These are phyloP conservation scores for Serranochromis macrocephalus DNA, from an alignment of 2,113 vertebrate genomes.

Conservation along the genomic window DNA sequence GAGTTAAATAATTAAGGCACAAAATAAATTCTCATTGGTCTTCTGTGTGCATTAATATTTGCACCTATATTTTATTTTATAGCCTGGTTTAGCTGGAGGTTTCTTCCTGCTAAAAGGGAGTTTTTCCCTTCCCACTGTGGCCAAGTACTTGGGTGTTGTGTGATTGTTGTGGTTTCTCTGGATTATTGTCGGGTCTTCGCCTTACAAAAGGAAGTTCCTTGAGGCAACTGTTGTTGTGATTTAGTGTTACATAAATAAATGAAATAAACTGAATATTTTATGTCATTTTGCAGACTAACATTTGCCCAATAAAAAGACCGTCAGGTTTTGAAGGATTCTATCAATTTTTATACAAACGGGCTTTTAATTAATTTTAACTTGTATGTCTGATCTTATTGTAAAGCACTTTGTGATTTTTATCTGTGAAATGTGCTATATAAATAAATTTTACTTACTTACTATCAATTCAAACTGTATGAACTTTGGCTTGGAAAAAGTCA, in stretches of 20 bases:
- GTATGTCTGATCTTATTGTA: no score
- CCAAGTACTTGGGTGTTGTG: neutral
- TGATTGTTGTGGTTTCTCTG: neutral
- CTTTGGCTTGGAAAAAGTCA: neutral
- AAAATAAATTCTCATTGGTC: neutral
- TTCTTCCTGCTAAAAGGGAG: neutral
- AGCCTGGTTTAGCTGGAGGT: neutral
- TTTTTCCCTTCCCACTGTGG: neutral
- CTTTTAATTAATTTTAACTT: no score
- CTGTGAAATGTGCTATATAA: no score
- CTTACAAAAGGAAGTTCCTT: neutral
- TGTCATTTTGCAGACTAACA: constrained; percentile 46
- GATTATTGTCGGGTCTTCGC: neutral
- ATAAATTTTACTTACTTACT: neutral
- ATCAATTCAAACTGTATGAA: constrained; percentile 31
- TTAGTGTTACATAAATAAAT: neutral
- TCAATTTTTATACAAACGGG: no score
- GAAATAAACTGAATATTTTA: neutral
- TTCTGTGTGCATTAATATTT: neutral
- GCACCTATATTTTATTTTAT: constrained; percentile 1
- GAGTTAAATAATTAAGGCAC: constrained; percentile 19
- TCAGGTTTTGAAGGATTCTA: constrained; percentile 11
- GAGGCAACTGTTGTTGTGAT: neutral
- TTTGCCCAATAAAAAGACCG: constrained; percentile 35
- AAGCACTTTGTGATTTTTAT: no score